Conservation (phyloP, 1,140 invertebrate genomes). For the Tetraneura akinire region DNA sequence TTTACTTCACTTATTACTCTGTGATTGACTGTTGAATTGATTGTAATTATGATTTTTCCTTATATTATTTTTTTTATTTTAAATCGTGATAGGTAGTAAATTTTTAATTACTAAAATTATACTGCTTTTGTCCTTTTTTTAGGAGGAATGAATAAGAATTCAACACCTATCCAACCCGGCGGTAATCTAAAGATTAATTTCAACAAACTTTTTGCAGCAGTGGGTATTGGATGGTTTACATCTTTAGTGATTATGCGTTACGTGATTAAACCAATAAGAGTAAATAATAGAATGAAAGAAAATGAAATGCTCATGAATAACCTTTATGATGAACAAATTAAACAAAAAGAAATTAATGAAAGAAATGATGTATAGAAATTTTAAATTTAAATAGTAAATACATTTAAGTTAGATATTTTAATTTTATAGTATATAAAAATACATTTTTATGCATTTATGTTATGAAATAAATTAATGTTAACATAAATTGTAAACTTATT, state of each 20-base stretch:
- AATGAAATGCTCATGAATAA: not conserved
- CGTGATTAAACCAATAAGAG: slow-evolving; percentile 4
- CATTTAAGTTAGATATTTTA: not conserved
- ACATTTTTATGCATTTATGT: too few relatives aligned
- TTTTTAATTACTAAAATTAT: too few relatives aligned
- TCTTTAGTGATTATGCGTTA: slow-evolving; percentile 5
- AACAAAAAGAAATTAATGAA: not conserved
- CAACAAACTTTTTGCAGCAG: slow-evolving; percentile 9
- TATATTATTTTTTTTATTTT: too few relatives aligned
- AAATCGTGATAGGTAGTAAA: too few relatives aligned
- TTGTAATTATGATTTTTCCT: too few relatives aligned
- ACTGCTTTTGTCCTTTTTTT: not conserved
- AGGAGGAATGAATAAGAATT: slow-evolving; percentile 24
- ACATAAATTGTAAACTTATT: too few relatives aligned
- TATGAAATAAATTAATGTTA: too few relatives aligned
- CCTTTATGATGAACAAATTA: not conserved
- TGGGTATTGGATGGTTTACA: slow-evolving; percentile 8
- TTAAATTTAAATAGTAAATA: slow-evolving; percentile 21
- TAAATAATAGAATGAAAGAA: not conserved
- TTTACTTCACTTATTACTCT: too few relatives aligned
- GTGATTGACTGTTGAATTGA: too few relatives aligned
- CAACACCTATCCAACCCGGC: not conserved
- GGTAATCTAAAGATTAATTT: not conserved
- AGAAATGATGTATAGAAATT: not conserved
- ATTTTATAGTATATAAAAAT: too few relatives aligned